phyloP scores from a whole-genome alignment of 1,140 invertebrate genomes.

The Cheumatopsyche charites region DNA sequence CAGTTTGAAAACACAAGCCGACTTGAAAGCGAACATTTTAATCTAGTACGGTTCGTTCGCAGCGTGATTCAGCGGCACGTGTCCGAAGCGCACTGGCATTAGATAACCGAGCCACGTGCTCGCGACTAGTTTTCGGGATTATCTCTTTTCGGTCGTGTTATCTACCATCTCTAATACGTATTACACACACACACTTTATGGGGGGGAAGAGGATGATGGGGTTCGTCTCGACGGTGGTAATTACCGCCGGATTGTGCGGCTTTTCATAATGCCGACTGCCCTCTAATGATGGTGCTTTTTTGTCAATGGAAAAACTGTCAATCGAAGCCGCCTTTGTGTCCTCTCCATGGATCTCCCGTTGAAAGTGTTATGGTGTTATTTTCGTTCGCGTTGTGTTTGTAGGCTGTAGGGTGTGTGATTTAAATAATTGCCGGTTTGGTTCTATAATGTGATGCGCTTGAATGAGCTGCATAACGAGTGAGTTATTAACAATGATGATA shows the following conservation, averaged over 20 bases:
- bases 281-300: constrained; percentile 22
- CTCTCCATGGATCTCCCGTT: background rate
- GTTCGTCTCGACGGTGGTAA: constrained; percentile 11
- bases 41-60: background rate
- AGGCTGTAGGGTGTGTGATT: too few relatives aligned
- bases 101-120: constrained; percentile 23
- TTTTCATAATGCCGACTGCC: constrained; percentile 4
- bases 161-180: background rate
- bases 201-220: background rate
- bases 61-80: constrained; percentile 27
- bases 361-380: too few relatives aligned
- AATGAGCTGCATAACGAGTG: too few relatives aligned
- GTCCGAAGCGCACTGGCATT: constrained; percentile 12
- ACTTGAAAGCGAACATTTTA: too few relatives aligned
- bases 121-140: constrained; percentile 25
- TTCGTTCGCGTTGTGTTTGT: too few relatives aligned
- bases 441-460: too few relatives aligned
- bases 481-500: too few relatives aligned
- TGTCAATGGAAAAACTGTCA: background rate
- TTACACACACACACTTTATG: background rate
- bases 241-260: constrained; percentile 33
- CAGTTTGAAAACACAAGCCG: too few relatives aligned
- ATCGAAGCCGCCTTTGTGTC: background rate
- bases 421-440: too few relatives aligned
- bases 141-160: constrained; percentile 16